These are phyloP conservation scores for Xiphophorus couchianus DNA, from an alignment of 2,113 vertebrate genomes.

Conservation along the genomic window DNA sequence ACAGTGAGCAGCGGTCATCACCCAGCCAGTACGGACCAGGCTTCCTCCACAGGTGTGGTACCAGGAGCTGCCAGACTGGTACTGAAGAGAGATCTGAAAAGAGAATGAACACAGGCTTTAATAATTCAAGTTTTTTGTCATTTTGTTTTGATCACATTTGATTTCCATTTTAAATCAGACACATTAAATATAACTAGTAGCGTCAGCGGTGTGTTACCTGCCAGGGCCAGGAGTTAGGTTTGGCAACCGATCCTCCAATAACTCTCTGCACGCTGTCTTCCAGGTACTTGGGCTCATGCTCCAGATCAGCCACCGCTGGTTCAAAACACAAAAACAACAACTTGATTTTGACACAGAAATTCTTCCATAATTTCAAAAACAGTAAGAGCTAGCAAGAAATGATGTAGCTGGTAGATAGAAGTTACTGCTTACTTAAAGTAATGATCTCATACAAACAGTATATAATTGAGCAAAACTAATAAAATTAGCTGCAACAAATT, in stretches of 20 bases:
- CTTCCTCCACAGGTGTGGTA: slow-evolving; percentile 89
- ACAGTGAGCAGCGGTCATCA: slow-evolving; percentile 91
- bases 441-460: not conserved
- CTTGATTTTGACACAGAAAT: not conserved
- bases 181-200: not conserved
- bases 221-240: slow-evolving; percentile 82
- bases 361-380: not conserved
- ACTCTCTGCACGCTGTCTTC: slow-evolving; percentile 68
- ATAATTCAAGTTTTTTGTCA: not conserved
- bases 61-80: slow-evolving; percentile 69
- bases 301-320: slow-evolving; percentile 71
- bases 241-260: slow-evolving; percentile 81
- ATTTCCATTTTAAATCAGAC: not conserved
- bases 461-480: not conserved
- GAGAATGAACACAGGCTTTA: not conserved
- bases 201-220: slow-evolving; percentile 75
- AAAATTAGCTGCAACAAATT: no score
- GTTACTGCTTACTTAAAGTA: not conserved
- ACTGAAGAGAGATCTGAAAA: slow-evolving; percentile 80
- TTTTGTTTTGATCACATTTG: not conserved
- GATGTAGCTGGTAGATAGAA: not conserved
- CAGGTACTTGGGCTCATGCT: slow-evolving; percentile 70
- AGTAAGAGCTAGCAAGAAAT: not conserved
- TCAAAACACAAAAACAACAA: not conserved
- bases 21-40: slow-evolving; percentile 84